phyloP scores from a whole-genome alignment of 2,888 invertebrate species.

The Euzetes globulus region DNA sequence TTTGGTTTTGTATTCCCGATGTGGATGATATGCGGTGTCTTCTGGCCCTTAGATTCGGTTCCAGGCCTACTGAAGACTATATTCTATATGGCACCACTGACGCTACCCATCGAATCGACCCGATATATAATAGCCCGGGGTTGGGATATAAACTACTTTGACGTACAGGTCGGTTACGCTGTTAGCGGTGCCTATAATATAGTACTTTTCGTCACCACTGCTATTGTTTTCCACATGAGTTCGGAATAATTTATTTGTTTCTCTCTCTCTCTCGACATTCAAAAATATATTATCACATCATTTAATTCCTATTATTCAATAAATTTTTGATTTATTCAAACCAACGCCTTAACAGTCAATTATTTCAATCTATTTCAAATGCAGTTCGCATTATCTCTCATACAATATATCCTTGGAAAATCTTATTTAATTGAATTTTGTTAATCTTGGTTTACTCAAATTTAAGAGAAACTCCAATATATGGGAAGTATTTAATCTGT shows the following conservation, averaged over 20 bases:
- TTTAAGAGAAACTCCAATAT: no score
- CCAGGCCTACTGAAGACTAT: background rate
- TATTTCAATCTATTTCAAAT: no score
- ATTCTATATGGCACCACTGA: conserved; percentile 27
- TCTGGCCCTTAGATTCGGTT: conserved; percentile 31
- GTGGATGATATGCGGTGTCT: conserved; percentile 35
- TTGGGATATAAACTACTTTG: conserved; percentile 14
- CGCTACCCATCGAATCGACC: conserved; percentile 26
- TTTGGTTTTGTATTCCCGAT: conserved; percentile 34
- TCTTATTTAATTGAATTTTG: no score
- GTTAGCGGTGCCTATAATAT: conserved; percentile 24
- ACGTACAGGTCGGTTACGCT: conserved; percentile 28
- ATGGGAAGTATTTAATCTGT: no score
- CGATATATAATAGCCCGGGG: conserved; percentile 24
- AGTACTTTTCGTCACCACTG: conserved; percentile 8
- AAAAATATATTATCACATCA: no score
- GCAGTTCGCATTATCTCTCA: no score
- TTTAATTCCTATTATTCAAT: no score
- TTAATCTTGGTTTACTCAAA: no score
- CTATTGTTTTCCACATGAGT: conserved; percentile 26
- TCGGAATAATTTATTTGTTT: background rate
- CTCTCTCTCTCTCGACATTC: no score
- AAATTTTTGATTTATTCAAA: no score
- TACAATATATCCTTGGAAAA: no score
- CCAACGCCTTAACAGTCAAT: no score